A percentile compares a stretch with the other conserved stretches of the same genome.
Evolutionary conservation across 2,888 invertebrate species (phyloP).

Genomic region (Philopedon plagiatum): DNA sequence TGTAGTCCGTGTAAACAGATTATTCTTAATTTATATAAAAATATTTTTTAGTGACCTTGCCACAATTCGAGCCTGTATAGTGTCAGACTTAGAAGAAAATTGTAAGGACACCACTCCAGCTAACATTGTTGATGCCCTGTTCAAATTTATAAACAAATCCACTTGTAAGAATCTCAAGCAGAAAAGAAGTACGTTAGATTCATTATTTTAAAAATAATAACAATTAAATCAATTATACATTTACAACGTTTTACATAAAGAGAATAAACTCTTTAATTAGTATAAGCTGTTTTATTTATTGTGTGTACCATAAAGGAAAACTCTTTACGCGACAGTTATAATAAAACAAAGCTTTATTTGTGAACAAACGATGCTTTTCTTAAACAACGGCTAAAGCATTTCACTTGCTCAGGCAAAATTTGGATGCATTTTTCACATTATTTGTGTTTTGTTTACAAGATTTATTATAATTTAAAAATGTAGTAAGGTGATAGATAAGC

Average conservation of each 20-base stretch:
- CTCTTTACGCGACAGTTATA: no score
- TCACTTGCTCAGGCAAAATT: no score
- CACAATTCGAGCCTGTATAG: constrained; percentile 73
- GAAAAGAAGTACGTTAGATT: constrained; percentile 49
- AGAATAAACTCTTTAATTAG: neutral
- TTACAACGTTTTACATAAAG: neutral
- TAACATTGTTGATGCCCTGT: constrained; percentile 82
- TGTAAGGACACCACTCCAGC: constrained; percentile 83
- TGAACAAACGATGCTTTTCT: no score
- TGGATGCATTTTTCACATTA: no score
- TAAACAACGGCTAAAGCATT: no score
- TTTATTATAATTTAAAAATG: no score
- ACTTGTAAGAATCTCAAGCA: constrained; percentile 56
- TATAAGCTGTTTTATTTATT: neutral
- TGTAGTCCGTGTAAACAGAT: neutral
- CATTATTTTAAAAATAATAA: constrained; percentile 9
- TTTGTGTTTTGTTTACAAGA: no score
- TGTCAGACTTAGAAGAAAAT: constrained; percentile 73
- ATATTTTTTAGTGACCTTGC: constrained; percentile 70
- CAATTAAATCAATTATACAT: neutral
- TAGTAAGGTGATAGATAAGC: no score
- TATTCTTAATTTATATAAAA: neutral
- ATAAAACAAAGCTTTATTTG: no score
- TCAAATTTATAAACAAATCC: constrained; percentile 77
- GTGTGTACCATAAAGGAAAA: no score